Percentiles rank a stretch among this genome's conserved stretches.
Conservation (phyloP, 2,888 invertebrate species). For the Folsomia manolachei region DNA sequence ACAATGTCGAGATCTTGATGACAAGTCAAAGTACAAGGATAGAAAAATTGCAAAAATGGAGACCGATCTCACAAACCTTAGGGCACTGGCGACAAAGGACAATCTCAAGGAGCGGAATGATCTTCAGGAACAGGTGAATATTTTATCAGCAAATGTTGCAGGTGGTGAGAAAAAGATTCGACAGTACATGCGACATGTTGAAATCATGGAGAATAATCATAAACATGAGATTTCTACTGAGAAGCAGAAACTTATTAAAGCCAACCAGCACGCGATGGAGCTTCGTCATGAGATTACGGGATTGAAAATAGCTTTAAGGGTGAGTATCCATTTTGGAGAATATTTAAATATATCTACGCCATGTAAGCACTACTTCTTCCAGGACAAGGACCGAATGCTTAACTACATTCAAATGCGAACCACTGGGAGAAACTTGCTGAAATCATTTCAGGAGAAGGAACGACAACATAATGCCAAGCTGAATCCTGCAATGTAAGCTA, state of each 20-base stretch:
- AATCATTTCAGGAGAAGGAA: slow-evolving; percentile 28
- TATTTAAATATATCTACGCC: not conserved
- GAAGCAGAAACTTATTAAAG: slow-evolving; percentile 29
- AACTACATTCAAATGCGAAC: slow-evolving; percentile 39
- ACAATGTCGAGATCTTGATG: slow-evolving; percentile 29
- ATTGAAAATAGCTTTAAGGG: slow-evolving; percentile 27
- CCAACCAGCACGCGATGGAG: slow-evolving; percentile 34
- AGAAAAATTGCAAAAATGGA: slow-evolving; percentile 37
- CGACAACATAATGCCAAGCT: not conserved
- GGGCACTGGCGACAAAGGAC: slow-evolving; percentile 36
- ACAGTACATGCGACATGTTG: slow-evolving; percentile 38
- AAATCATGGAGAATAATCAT: slow-evolving; percentile 43
- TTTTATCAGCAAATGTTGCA: slow-evolving; percentile 26
- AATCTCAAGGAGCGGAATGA: slow-evolving; percentile 39
- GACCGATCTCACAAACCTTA: slow-evolving; percentile 30
- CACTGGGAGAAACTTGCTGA: slow-evolving; percentile 28
- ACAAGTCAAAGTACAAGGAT: slow-evolving; percentile 32
- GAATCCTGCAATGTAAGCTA: not conserved
- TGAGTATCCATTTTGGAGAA: slow-evolving; percentile 11
- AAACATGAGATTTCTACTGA: slow-evolving; percentile 36
- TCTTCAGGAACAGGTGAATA: slow-evolving; percentile 35
- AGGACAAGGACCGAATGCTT: slow-evolving; percentile 41
- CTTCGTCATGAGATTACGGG: slow-evolving; percentile 33
- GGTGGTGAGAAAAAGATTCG: slow-evolving; percentile 31
- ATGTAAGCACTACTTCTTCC: too few species aligned